Evolutionary conservation across 2,113 vertebrate genomes (phyloP), one percentile per base, ranked within the genome.

Genomic region (Lucifuga dentata): DNA sequence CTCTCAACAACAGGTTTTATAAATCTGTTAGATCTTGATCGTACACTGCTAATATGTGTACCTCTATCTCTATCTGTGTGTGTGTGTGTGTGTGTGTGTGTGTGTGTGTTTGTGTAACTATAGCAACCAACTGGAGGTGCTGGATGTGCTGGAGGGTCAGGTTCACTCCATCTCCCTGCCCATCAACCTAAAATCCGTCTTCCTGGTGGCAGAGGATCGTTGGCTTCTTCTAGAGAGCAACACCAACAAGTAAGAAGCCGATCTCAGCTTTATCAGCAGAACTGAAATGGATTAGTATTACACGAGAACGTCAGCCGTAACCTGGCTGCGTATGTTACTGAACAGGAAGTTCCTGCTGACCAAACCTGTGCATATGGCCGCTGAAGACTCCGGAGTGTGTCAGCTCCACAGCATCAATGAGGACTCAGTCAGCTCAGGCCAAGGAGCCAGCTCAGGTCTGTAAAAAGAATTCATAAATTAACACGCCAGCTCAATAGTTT

Each of bases 321-420:
- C 7, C 8, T 13, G 11, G 0, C 0, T 58, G 24, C 51, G 2
- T 57, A 3, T 3, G 21, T n/a, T 44, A 11, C 50, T 83, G 70
- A 84, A 52, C 70, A 99, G 98, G 80, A 99, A 98, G 90, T 99
- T 95, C 86, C 93, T 99, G 76, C 91, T 99, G 90, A 97, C 95
- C 19, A 98, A 97, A 70, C 92, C 87, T 38, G 89, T 92, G 77
- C 93, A 94, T 66, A 92, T 93, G 73, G 93, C 90, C 26, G 89
- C 93, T 53, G 94, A 94, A 63, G 92, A 94, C 51, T 92, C 91
- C 24, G 93, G 90, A 5, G 91, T 93, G 63, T 98, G 95, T 88
- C 96, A 98, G 76, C 88, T 98, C 11, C 95, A 95, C 75, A 64
- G 89, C 45, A 46, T 99, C 85, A 93, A 62, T 26, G 97, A 97